phyloP scores from a whole-genome alignment of 2,113 vertebrate species.

The Cacatua alba region DNA sequence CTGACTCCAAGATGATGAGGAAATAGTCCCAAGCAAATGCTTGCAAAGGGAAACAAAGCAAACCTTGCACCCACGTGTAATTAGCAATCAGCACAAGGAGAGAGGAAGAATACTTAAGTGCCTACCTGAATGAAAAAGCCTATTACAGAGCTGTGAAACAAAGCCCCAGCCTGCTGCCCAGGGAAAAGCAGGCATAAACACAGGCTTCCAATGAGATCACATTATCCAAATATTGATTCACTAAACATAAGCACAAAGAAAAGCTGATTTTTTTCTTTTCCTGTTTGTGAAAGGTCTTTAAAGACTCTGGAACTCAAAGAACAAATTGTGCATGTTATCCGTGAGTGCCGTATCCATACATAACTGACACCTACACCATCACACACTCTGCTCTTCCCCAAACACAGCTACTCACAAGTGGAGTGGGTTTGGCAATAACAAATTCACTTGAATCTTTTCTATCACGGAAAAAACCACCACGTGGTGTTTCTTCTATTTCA shows the following conservation, averaged over 20 bases:
- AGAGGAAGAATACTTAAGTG: neutral
- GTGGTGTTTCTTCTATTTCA: accelerated
- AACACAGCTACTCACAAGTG: neutral
- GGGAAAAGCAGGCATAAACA: neutral
- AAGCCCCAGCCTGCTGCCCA: neutral
- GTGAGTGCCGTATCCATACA: neutral
- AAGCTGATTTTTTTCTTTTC: neutral
- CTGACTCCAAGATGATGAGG: neutral
- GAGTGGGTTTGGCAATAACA: neutral
- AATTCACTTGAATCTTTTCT: neutral
- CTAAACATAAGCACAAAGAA: neutral
- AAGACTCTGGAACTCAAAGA: neutral
- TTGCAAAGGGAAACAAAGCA: slow-evolving; percentile 53
- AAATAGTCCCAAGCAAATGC: slow-evolving; percentile 6
- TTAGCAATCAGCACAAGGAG: slow-evolving; percentile 35
- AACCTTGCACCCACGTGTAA: slow-evolving; percentile 8
- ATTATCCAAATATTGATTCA: neutral
- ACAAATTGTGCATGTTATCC: neutral
- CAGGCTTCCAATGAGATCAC: neutral
- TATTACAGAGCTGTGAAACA: neutral
- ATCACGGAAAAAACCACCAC: too few relatives aligned
- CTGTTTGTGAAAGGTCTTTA: neutral
- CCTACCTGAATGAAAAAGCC: slow-evolving; percentile 23
- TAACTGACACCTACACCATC: accelerated
- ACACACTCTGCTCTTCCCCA: neutral